phyloP scores from a whole-genome alignment of 2,113 vertebrate species.

The Nycticryphes semicollaris region DNA sequence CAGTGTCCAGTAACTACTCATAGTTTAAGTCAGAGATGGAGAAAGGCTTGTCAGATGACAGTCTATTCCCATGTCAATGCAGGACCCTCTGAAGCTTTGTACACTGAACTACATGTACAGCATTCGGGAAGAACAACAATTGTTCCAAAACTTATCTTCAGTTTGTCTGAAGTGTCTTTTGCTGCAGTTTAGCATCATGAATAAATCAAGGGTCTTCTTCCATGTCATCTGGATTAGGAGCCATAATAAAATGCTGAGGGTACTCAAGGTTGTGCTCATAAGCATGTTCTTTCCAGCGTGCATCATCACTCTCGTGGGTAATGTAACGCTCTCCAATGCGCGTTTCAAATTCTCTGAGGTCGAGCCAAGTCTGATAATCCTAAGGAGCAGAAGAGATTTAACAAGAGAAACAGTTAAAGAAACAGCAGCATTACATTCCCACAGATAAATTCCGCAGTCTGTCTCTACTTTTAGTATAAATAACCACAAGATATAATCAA shows the following conservation, averaged over 20 bases:
- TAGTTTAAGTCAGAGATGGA: neutral
- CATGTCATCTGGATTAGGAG: slow-evolving; percentile 96
- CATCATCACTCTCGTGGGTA: slow-evolving; percentile 95
- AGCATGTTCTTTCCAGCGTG: slow-evolving; percentile 93
- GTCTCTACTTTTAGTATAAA: neutral
- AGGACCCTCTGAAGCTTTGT: slow-evolving; percentile 1
- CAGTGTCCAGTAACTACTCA: neutral
- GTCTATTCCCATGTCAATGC: neutral
- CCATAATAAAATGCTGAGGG: slow-evolving; percentile 98
- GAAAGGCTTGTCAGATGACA: neutral
- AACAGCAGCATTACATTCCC: neutral
- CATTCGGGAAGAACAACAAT: slow-evolving; percentile 15
- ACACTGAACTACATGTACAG: neutral
- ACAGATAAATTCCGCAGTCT: neutral
- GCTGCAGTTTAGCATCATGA: neutral
- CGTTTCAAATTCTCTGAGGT: slow-evolving; percentile 96
- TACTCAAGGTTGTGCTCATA: slow-evolving; percentile 86
- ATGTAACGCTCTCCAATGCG: slow-evolving; percentile 95
- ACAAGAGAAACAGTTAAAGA: neutral
- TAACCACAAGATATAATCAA: neutral
- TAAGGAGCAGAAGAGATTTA: slow-evolving; percentile 39
- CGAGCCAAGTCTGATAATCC: slow-evolving; percentile 98
- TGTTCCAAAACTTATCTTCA: slow-evolving; percentile 12
- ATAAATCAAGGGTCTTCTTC: slow-evolving; percentile 91
- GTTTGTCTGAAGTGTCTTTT: neutral